Base-by-base conservation (phyloP, 2,113 vertebrate species). In the Hoplias malabaricus region DNA sequence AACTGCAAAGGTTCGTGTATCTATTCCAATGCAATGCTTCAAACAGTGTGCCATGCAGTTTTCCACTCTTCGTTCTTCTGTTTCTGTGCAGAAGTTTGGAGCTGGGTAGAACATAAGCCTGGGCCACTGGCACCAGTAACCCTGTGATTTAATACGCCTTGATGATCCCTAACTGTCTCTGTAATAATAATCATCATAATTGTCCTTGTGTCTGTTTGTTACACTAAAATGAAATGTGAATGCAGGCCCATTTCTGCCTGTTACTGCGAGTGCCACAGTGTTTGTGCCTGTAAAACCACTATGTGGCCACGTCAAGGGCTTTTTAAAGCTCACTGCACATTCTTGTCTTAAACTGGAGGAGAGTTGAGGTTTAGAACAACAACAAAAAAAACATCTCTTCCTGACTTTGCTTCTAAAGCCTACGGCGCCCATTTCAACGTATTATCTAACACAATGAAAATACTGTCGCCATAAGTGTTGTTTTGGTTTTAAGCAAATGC, bases 271-370 rank as follows among this genome's bases (percentile, higher is more conserved):
- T 8, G 65, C 33, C 40, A 34, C 40, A 50, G 21, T 71, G 73
- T 72, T 72, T 82, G 59, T 16, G 57, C 29, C 25, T 59, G 33
- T 56, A 62, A 85, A 72, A 56, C 70, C 40, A 43, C 80, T 34
- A 0, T 34, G 76, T 70, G 40, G 83, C 70, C 84, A 76, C 83
- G 86, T 82, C 80, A 81, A 83, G 87, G 82, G 86, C 86, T 90
- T 88, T 89, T 91, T 88, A 82, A 84, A 82, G 89, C 84, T 86
- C 84, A 73, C 87, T 86, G 86, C 79, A 85, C 83, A 83, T 85
- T 88, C 77, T 78, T 87, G 85, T 79, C 53, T 62, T 54, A 31
- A 59, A 42, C 57, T 72, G 63, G 81, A 78, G 78, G 80, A 84
- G 85, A 29, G 81, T 88, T n/a, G 87, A 61, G 87, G 85, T 87